Conservation (phyloP, 2,113 vertebrate genomes). For the Microtus richardsoni region DNA sequence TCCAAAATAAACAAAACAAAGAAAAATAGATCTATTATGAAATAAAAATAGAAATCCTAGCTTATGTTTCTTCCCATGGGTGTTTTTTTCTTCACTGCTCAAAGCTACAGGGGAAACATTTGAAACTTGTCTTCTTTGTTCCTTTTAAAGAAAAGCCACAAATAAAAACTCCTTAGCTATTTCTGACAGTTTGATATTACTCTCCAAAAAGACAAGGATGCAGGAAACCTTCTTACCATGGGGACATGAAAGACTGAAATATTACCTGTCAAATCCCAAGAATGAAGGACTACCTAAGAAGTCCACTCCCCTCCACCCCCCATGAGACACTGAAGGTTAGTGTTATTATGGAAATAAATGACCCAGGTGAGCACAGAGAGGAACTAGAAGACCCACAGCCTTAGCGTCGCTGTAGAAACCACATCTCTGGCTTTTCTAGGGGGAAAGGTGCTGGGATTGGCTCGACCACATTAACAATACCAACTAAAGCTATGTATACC, state of each 20-base stretch:
- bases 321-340: background rate
- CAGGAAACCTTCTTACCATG: background rate
- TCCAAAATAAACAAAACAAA: conserved; percentile 45
- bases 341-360: background rate
- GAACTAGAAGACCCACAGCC: background rate
- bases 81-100: background rate
- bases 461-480: background rate
- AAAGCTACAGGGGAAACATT: background rate
- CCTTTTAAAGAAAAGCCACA: conserved; percentile 11
- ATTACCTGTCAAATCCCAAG: background rate
- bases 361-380: background rate
- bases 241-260: background rate
- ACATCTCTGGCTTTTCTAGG: background rate
- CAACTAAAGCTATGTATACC: background rate
- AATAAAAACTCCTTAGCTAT: background rate
- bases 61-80: background rate
- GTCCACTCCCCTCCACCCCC: background rate
- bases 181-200: background rate
- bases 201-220: background rate
- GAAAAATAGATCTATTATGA: background rate
- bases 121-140: background rate
- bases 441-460: background rate
- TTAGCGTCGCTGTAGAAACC: background rate
- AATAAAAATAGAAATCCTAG: conserved; percentile 15
- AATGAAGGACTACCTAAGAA: background rate